Conservation (phyloP, 2,797 vertebrate species). For the Myioborus miniatus region DNA sequence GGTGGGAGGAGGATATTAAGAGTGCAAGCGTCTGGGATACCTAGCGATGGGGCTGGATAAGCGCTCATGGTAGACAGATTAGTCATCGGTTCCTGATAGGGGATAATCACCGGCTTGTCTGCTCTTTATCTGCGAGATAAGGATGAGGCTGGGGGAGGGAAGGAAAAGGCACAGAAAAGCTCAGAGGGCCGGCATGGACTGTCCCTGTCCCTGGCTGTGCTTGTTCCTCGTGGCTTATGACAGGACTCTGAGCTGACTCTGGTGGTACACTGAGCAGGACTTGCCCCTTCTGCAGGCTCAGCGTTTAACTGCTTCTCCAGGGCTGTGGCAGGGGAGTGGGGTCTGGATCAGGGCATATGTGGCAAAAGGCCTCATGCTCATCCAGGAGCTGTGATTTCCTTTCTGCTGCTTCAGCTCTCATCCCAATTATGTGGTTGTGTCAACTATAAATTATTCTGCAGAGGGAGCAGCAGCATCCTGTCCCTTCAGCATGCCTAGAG, state of each 20-base stretch:
- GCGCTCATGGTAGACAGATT: slow-evolving; percentile 29
- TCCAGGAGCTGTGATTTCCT: neutral
- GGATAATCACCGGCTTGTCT: slow-evolving; percentile 61
- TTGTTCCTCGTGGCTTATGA: neutral
- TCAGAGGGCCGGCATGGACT: neutral
- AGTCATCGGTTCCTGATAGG: slow-evolving; percentile 54
- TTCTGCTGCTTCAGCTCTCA: neutral
- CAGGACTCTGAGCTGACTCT: neutral
- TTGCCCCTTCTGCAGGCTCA: neutral
- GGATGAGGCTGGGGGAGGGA: neutral
- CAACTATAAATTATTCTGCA: neutral
- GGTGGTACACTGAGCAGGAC: neutral
- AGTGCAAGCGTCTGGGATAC: neutral
- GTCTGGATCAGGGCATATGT: neutral
- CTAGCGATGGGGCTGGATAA: neutral
- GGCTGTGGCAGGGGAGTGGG: neutral
- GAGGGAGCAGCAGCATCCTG: neutral
- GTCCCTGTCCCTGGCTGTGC: neutral
- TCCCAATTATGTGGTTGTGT: neutral
- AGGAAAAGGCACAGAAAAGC: neutral
- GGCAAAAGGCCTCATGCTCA: neutral
- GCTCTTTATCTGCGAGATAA: slow-evolving; percentile 42
- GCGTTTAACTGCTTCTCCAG: neutral
- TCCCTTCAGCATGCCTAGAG: neutral
- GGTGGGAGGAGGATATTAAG: neutral